Conservation (phyloP, 2,797 vertebrate species). For the Enoplosus armatus region DNA sequence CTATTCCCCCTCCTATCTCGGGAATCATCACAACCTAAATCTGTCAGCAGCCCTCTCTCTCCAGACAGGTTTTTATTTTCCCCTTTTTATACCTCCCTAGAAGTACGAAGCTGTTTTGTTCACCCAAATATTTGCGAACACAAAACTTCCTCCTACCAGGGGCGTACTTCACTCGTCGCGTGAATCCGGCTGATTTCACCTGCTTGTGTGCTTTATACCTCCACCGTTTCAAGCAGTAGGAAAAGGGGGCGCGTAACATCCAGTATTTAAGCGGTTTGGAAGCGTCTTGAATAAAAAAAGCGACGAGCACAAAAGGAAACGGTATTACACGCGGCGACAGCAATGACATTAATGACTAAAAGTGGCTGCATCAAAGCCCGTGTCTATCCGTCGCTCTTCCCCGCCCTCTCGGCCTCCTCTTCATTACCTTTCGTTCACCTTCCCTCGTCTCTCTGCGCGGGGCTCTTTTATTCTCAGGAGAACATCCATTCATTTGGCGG, state of each 20-base stretch:
- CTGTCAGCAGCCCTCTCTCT: constrained; percentile 49
- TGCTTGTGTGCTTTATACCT: background rate
- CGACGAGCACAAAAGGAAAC: constrained; percentile 9
- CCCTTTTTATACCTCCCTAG: constrained; percentile 25
- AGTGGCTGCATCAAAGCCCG: constrained; percentile 12
- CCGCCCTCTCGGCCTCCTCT: background rate
- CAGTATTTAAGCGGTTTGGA: background rate
- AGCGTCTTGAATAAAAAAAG: background rate
- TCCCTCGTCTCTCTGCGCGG: constrained; percentile 32
- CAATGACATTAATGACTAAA: constrained; percentile 22
- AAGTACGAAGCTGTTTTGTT: background rate
- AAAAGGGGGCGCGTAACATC: accelerated
- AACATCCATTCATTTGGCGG: constrained; percentile 41
- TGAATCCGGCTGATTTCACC: background rate
- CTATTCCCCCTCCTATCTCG: constrained; percentile 28
- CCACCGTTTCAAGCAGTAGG: background rate
- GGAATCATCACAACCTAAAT: constrained; percentile 57
- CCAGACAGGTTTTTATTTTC: constrained; percentile 1
- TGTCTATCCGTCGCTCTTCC: background rate
- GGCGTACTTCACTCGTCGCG: background rate
- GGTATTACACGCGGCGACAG: background rate
- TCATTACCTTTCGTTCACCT: constrained; percentile 43
- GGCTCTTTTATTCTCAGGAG: constrained; percentile 43
- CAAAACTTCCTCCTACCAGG: background rate
- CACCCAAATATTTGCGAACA: background rate